Base-by-base conservation (phyloP, 2,797 vertebrate species). In the Ciconia nigra region DNA sequence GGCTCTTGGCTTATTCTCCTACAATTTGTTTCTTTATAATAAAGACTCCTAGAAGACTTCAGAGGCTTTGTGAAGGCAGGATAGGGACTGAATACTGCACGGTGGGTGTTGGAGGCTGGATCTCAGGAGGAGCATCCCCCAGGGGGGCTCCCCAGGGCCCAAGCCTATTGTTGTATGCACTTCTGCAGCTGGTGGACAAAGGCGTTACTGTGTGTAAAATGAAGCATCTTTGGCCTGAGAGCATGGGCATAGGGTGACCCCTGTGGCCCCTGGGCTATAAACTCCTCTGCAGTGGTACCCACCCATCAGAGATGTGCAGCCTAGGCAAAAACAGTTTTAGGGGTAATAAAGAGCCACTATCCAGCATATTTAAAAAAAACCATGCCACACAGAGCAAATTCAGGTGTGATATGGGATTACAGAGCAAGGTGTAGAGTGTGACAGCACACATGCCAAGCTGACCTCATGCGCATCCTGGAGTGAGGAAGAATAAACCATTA, bases 401-500 rank as follows among this genome's bases (percentile, higher is more conserved):
- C 26, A 55, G 10, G 22, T 46, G 51, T 41, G 35, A 52, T 41
- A 42, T 1, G 4, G 46, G 39, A 44, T 46, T 80, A 39, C 8
- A 47, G 14, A 83, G 25, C 10, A 54, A 58, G 39, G 37, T 25
- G 17, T 18, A 31, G n/a, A 85, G 16, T 0, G 0, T 14, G 25
- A 21, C 44, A 70, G 67, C 39, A 54, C 25, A 21, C 4, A 2
- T 13, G 5, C 26, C 44, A 83, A 21, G 70, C 39, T 26, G 24
- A 66, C 19, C 5, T 31, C 39, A 41, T 0, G 0, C 1, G 1
- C 19, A 28, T 59, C 37, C 46, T 13, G 9, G 52, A 73, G 11
- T 12, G 49, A 71, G 21, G 31, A 58, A 19, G 24, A 54, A 49
- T 26, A 62, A 93, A 63, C 6, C 15, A 54, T 28, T 46, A 62